These are phyloP conservation scores for Paedocypris micromegethes DNA, from an alignment of 2,797 vertebrate species.

Conservation along the genomic window DNA sequence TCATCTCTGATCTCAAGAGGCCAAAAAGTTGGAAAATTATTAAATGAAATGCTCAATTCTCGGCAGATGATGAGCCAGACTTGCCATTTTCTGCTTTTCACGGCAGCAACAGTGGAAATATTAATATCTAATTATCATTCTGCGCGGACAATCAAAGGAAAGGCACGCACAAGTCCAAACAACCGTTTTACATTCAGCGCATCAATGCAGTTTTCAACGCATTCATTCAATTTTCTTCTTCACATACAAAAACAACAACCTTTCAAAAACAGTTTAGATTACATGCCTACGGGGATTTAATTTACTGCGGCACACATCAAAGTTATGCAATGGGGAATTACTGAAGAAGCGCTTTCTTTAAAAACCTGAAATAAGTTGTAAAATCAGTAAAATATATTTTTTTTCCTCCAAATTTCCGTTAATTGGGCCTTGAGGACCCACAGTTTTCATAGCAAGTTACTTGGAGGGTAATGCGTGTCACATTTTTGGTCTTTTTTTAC, in stretches of 20 bases:
- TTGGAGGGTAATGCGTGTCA: conserved; percentile 18
- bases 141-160: not conserved
- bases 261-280: conserved; percentile 32
- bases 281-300: conserved; percentile 25
- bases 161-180: conserved; percentile 33
- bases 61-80: not conserved
- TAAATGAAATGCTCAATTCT: conserved; percentile 8
- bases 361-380: conserved; percentile 22
- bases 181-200: conserved; percentile 32
- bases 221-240: conserved; percentile 28
- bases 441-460: conserved; percentile 4
- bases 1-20: conserved; percentile 13
- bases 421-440: conserved; percentile 31
- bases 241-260: conserved; percentile 40
- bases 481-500: not conserved
- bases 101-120: conserved; percentile 9
- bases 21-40: conserved; percentile 12
- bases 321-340: conserved; percentile 40
- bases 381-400: conserved; percentile 33
- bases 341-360: conserved; percentile 23
- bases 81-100: not conserved
- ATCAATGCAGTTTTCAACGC: conserved; percentile 25
- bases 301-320: conserved; percentile 40
- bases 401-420: conserved; percentile 31
- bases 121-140: conserved; percentile 39